Conservation (phyloP, 1,140 invertebrate species). For the Probaryconus sp. region DNA sequence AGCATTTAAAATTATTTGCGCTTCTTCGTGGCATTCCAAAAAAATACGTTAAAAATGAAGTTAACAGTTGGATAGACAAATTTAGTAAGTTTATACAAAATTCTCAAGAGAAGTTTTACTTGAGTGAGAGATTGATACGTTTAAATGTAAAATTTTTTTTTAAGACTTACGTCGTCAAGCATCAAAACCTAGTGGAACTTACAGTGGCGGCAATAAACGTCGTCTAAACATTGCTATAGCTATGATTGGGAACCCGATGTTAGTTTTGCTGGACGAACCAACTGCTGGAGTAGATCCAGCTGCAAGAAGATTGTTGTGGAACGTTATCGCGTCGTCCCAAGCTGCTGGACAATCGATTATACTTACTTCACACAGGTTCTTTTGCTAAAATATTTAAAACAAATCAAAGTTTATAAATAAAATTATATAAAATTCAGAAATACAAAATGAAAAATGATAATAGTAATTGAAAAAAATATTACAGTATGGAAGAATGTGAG, state of each 20-base stretch:
- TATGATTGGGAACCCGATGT: constrained; percentile 86
- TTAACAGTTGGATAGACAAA: constrained; percentile 77
- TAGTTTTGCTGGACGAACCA: constrained; percentile 87
- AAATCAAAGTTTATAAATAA: too few relatives aligned
- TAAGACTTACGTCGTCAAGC: constrained; percentile 72
- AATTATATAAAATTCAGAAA: constrained; percentile 21
- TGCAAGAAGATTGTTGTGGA: constrained; percentile 88
- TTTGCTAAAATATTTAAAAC: too few relatives aligned
- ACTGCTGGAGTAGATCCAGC: constrained; percentile 90
- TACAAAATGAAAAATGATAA: constrained; percentile 25
- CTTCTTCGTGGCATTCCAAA: constrained; percentile 81
- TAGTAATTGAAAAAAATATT: neutral
- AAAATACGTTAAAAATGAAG: constrained; percentile 76
- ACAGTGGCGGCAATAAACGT: constrained; percentile 95
- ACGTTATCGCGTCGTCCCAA: constrained; percentile 81
- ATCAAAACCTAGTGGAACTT: constrained; percentile 78
- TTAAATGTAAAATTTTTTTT: too few relatives aligned
- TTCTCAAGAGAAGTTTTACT: too few relatives aligned
- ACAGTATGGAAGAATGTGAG: constrained; percentile 94
- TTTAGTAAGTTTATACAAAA: too few relatives aligned
- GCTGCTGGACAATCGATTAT: constrained; percentile 84
- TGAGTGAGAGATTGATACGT: too few relatives aligned
- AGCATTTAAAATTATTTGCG: constrained; percentile 84
- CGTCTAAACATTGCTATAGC: constrained; percentile 96
- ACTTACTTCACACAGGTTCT: constrained; percentile 83